These are phyloP conservation scores for Cydia splendana DNA, from an alignment of 1,140 invertebrate genomes.

Conservation along the genomic window DNA sequence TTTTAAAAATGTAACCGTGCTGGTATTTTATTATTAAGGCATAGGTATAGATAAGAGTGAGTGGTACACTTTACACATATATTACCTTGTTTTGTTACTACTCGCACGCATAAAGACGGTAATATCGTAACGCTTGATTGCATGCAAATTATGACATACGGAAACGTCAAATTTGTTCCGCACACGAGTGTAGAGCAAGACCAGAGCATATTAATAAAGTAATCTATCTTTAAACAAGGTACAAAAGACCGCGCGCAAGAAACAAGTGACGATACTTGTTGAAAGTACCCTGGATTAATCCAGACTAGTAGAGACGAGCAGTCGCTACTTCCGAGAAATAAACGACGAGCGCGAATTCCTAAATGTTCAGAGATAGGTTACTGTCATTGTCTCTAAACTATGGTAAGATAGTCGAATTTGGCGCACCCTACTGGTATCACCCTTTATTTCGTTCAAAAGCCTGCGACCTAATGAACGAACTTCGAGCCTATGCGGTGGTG, in stretches of 20 bases:
- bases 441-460: constrained; percentile 41
- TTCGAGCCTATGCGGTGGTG: constrained; percentile 42
- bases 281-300: too few relatives aligned
- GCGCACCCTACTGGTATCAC: constrained; percentile 5
- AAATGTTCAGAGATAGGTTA: background rate
- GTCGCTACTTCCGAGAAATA: too few relatives aligned
- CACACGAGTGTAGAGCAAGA: constrained; percentile 33
- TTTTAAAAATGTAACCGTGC: too few relatives aligned
- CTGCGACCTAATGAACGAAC: constrained; percentile 45
- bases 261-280: too few relatives aligned
- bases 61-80: background rate
- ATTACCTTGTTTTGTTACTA: constrained; percentile 5
- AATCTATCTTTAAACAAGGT: constrained; percentile 41
- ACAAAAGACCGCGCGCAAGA: constrained; percentile 35
- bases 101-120: constrained; percentile 17
- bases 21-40: too few relatives aligned
- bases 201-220: background rate
- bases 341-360: too few relatives aligned
- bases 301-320: too few relatives aligned
- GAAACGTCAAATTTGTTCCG: constrained; percentile 46
- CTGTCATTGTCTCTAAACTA: background rate
- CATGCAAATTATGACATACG: constrained; percentile 48
- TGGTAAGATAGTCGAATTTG: constrained; percentile 37
- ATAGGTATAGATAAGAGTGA: too few relatives aligned
- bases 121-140: constrained; percentile 45